phyloP scores from a whole-genome alignment of 2,888 invertebrate species.

The Malacosoma neustria region DNA sequence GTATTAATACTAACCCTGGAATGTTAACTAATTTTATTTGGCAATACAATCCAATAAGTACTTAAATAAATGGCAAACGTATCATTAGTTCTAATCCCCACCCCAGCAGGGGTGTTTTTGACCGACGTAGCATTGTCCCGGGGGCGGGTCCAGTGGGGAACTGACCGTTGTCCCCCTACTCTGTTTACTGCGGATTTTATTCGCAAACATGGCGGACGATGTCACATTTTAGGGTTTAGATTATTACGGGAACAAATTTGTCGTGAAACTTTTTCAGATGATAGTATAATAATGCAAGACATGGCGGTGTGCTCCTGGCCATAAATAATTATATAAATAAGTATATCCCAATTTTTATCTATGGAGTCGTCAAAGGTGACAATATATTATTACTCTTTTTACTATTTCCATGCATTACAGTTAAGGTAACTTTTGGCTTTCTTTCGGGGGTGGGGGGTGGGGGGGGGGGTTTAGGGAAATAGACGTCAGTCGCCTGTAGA shows the following conservation, averaged over 20 bases:
- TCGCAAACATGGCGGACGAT: slow-evolving; percentile 47
- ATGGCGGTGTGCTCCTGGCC: background rate
- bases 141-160: slow-evolving; percentile 41
- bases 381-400: too few relatives aligned
- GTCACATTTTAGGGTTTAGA: slow-evolving; percentile 1
- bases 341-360: slow-evolving; percentile 5
- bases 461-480: too few relatives aligned
- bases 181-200: slow-evolving; percentile 52
- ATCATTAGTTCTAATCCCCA: background rate
- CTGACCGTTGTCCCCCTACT: slow-evolving; percentile 58
- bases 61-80: background rate
- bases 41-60: too few relatives aligned
- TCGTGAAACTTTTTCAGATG: background rate
- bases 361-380: too few relatives aligned
- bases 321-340: background rate
- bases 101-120: slow-evolving; percentile 14
- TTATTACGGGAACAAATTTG: slow-evolving; percentile 1
- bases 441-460: too few relatives aligned
- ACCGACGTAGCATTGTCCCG: slow-evolving; percentile 16
- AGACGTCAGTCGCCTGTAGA: too few relatives aligned
- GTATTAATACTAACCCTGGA: too few relatives aligned
- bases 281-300: slow-evolving; percentile 2
- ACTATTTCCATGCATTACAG: too few relatives aligned
- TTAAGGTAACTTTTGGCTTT: too few relatives aligned
- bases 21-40: too few relatives aligned